phyloP scores from a whole-genome alignment of 2,113 vertebrate species.

The Peromyscus leucopus region DNA sequence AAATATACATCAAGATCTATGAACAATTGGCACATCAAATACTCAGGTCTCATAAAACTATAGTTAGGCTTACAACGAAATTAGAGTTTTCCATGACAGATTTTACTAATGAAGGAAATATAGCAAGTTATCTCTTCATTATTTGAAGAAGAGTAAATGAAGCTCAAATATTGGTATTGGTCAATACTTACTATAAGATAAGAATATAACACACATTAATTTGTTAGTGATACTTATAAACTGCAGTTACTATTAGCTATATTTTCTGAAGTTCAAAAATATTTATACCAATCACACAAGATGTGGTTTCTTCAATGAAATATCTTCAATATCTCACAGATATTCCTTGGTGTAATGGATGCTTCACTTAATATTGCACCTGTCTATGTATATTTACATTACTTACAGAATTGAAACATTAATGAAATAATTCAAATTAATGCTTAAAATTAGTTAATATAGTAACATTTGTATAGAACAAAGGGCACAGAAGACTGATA shows the following conservation, averaged over 20 bases:
- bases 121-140: not conserved
- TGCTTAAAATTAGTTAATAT: constrained; percentile 1
- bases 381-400: not conserved
- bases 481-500: not conserved
- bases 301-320: not conserved
- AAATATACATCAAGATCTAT: not conserved
- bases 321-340: not conserved
- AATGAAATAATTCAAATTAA: constrained; percentile 19
- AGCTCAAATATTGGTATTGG: not conserved
- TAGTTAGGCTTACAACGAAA: not conserved
- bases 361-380: not conserved
- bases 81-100: not conserved
- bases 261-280: constrained; percentile 5
- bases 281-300: not conserved
- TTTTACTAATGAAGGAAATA: not conserved
- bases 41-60: not conserved
- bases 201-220: not conserved
- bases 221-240: constrained; percentile 8
- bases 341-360: not conserved
- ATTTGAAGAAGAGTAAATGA: not conserved
- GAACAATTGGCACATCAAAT: not conserved
- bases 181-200: not conserved
- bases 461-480: not conserved
- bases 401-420: not conserved
- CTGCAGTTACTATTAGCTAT: not conserved